Conservation (phyloP, 2,888 invertebrate genomes). For the Globia sparganii region DNA sequence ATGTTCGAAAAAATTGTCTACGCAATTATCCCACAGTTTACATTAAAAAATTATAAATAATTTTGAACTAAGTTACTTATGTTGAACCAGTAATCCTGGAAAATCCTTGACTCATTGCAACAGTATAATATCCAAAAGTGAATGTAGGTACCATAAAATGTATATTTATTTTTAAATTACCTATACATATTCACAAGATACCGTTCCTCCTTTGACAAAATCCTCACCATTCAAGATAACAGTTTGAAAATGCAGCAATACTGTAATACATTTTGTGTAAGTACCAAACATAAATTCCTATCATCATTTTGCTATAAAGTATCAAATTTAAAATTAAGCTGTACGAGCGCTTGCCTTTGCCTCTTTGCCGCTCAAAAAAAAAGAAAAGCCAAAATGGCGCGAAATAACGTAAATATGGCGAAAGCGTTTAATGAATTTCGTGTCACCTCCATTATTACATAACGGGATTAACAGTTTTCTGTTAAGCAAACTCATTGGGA, state of each 20-base stretch:
- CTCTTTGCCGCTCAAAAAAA: constrained; percentile 58
- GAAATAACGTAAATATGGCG: constrained; percentile 66
- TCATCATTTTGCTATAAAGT: constrained; percentile 71
- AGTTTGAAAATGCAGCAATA: constrained; percentile 49
- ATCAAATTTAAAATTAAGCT: constrained; percentile 80
- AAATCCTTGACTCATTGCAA: constrained; percentile 32
- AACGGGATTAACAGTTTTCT: constrained; percentile 76
- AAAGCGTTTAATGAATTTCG: constrained; percentile 74
- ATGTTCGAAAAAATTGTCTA: not conserved
- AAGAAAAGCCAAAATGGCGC: constrained; percentile 59
- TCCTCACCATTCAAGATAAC: constrained; percentile 61
- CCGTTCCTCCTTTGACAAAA: constrained; percentile 46
- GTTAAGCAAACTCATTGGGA: constrained; percentile 63
- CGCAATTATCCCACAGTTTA: not conserved
- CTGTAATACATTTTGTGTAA: constrained; percentile 47
- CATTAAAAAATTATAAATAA: not conserved
- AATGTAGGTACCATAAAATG: constrained; percentile 33
- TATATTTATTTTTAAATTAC: no score
- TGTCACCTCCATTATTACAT: constrained; percentile 74
- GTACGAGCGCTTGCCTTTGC: constrained; percentile 70
- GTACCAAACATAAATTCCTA: constrained; percentile 69
- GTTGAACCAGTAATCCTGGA: constrained; percentile 6
- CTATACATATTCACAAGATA: constrained; percentile 53
- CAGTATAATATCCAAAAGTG: constrained; percentile 30
- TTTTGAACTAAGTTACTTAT: not conserved